Conservation (phyloP, 1,140 invertebrate genomes). For the Caenorhabditis inopinata region DNA sequence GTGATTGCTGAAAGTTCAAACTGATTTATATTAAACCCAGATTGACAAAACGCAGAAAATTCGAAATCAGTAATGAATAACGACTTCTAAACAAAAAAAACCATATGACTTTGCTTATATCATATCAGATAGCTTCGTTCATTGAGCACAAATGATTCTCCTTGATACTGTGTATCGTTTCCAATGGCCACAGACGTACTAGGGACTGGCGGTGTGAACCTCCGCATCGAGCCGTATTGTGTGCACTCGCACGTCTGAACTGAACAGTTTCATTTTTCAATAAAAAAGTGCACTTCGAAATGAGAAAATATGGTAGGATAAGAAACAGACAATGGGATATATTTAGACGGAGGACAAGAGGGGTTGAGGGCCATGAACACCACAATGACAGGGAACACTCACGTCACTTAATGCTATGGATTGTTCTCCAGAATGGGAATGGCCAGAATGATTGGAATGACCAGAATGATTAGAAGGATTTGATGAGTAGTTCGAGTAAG, state of each 20-base stretch:
- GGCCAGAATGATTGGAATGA: constrained; percentile 9
- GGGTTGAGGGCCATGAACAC: constrained; percentile 21
- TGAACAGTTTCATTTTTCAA: not conserved
- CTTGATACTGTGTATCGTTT: constrained; percentile 48
- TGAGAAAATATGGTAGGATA: not conserved
- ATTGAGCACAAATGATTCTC: constrained; percentile 56
- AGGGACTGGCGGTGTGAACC: not conserved
- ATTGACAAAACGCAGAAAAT: not conserved
- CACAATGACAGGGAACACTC: constrained; percentile 30
- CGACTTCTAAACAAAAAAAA: not conserved
- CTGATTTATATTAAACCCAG: constrained; percentile 14
- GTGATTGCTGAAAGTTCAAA: not conserved
- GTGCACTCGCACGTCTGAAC: constrained; percentile 27
- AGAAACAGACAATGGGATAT: not conserved
- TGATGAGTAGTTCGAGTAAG: constrained; percentile 14
- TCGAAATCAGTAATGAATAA: not conserved
- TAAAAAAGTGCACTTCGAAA: not conserved
- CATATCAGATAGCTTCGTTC: constrained; percentile 54
- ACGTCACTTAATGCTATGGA: constrained; percentile 31
- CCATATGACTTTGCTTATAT: not conserved
- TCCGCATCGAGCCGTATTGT: constrained; percentile 21
- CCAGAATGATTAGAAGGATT: constrained; percentile 23
- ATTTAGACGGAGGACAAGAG: not conserved
- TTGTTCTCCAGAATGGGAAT: constrained; percentile 25
- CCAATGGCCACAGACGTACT: not conserved